These are phyloP conservation scores for Digitonthophagus gazella DNA, from an alignment of 2,888 invertebrate species.

Conservation along the genomic window DNA sequence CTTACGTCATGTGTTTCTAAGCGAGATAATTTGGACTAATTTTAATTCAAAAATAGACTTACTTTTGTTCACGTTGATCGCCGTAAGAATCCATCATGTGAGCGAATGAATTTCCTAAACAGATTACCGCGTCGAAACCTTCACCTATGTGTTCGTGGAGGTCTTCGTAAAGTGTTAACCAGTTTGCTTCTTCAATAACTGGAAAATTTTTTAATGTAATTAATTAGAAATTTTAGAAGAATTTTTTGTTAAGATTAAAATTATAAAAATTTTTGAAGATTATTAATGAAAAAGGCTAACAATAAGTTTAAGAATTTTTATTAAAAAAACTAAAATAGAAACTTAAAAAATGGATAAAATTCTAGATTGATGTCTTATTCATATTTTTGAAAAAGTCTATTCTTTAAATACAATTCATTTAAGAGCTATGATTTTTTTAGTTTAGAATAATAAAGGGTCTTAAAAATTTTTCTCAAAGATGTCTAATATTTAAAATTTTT, in stretches of 20 bases:
- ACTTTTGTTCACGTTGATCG: slow-evolving; percentile 76
- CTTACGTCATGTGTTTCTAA: background rate
- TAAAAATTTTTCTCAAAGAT: no score
- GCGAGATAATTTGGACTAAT: no score
- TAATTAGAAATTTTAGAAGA: slow-evolving; percentile 23
- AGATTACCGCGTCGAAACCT: slow-evolving; percentile 85
- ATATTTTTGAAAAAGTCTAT: no score
- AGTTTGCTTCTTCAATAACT: slow-evolving; percentile 92
- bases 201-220: background rate
- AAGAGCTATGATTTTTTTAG: no score
- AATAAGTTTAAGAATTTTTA: background rate
- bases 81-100: slow-evolving; percentile 79
- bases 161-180: slow-evolving; percentile 78
- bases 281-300: background rate
- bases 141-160: slow-evolving; percentile 62
- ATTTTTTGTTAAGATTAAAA: background rate
- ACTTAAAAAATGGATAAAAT: no score
- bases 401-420: no score
- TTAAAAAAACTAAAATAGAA: no score
- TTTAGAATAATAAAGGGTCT: no score
- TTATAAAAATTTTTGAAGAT: background rate
- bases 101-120: slow-evolving; percentile 88
- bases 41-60: slow-evolving; percentile 32
- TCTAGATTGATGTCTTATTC: no score
- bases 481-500: no score